Evolutionary conservation across 2,888 invertebrate genomes (phyloP).

Genomic region (Dryobota labecula): DNA sequence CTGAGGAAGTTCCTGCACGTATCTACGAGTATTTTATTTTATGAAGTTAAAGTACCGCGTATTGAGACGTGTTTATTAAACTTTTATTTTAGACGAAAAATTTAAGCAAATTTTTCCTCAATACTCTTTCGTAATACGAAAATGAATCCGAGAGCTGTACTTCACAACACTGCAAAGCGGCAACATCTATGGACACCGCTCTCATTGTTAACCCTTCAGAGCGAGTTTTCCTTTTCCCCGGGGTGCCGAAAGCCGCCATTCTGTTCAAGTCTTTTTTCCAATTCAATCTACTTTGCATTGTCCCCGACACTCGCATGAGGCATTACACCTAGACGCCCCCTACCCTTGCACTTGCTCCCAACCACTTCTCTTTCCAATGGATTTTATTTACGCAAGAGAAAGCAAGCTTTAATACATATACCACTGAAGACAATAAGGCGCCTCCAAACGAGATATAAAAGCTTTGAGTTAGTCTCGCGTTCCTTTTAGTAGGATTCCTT

Average conservation of each 20-base stretch:
- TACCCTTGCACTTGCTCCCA: constrained; percentile 84
- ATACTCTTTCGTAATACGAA: constrained; percentile 45
- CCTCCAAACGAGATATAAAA: constrained; percentile 89
- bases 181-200: constrained; percentile 79
- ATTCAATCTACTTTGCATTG: constrained; percentile 91
- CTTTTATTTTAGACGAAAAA: constrained; percentile 40
- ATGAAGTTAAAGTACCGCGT: constrained; percentile 2
- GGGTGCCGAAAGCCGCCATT: constrained; percentile 86
- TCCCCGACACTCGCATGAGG: constrained; percentile 88
- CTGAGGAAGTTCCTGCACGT: background rate
- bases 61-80: constrained; percentile 11
- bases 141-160: constrained; percentile 58
- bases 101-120: constrained; percentile 45
- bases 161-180: constrained; percentile 62
- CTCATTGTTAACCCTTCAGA: constrained; percentile 86
- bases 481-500: constrained; percentile 89
- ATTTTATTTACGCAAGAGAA: constrained; percentile 91
- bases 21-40: background rate
- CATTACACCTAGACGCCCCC: constrained; percentile 87
- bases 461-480: constrained; percentile 89
- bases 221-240: constrained; percentile 79
- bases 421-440: constrained; percentile 89
- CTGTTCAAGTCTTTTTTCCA: constrained; percentile 88
- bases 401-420: constrained; percentile 90
- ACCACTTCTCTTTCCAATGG: constrained; percentile 86